A percentile compares a stretch with the other conserved stretches of the same genome.
phyloP scores from a whole-genome alignment of 2,888 invertebrate species.

The Ptychoptera albimana region DNA sequence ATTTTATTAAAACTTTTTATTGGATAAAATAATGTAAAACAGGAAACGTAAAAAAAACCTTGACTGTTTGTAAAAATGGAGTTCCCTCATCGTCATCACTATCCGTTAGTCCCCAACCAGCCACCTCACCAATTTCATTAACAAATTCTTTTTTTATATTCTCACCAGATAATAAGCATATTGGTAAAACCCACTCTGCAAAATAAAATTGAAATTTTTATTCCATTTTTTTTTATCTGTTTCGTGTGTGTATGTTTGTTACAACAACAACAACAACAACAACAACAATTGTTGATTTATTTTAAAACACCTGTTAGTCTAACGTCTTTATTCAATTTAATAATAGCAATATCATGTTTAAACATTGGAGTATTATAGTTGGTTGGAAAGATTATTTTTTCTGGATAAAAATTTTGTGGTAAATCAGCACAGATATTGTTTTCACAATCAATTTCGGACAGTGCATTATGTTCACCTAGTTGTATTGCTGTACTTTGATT shows the following conservation, averaged over 20 bases:
- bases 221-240: neutral
- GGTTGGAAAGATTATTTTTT: conserved; percentile 14
- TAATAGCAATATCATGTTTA: conserved; percentile 19
- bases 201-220: neutral
- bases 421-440: conserved; percentile 19
- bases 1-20: neutral
- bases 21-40: neutral
- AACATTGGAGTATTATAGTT: conserved; percentile 14
- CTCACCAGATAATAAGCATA: conserved; percentile 37
- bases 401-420: conserved; percentile 17
- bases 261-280: neutral
- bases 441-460: conserved; percentile 19
- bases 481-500: conserved; percentile 15
- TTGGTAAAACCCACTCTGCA: conserved; percentile 38
- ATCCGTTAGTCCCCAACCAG: conserved; percentile 38
- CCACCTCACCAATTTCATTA: conserved; percentile 34
- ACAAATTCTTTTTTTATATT: conserved; percentile 23
- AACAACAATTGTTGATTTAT: neutral
- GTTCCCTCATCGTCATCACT: conserved; percentile 33
- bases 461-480: conserved; percentile 24
- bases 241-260: too few relatives aligned
- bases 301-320: conserved; percentile 15
- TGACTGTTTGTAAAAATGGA: conserved; percentile 28
- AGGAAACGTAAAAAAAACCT: conserved; percentile 7
- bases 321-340: conserved; percentile 16